Base-by-base conservation (phyloP, 2,113 vertebrate genomes). In the Chlorodrepanis virens region DNA sequence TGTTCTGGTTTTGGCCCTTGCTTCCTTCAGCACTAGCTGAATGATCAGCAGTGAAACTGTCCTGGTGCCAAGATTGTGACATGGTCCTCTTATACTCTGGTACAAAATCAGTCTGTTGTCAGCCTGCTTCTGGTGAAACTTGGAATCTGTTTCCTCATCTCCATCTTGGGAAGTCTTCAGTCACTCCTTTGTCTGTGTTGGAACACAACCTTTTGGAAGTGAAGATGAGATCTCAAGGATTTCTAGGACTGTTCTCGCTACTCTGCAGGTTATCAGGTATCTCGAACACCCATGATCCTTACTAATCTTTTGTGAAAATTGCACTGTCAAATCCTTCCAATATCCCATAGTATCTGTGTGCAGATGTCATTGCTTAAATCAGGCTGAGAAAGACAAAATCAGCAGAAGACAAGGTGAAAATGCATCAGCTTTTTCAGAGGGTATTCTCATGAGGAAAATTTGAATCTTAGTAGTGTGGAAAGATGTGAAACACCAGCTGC, bases 181-280 rank as follows among this genome's bases (percentile, higher is more conserved):
- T 65, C 53, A 4, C 81, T 85, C 71, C 56, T 80, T 56, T 84
- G 63, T 89, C 72, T 94, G 20, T 94, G 40, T 50, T 67, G 79
- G 45, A 72, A 60, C 47, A 77, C 71, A 94, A 1, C 54, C 17
- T 83, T 87, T 74, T 81, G 87, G 79, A 93, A 81, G 23, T 42
- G 90, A 70, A 83, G 75, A 83, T 45, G 70, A 65, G 44, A 83
- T 71, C 35, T 57, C 68, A 75, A 74, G 90, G 85, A 96, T 83
- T 89, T 92, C 83, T 94, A 77, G 78, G 79, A 94, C 52, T 92
- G 64, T 83, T 95, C 85, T 96, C 15, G 0, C 68, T 78, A 0
- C 80, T 80, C 93, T 68, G 50, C 83, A 71, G 90, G 85, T 87
- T 94, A 88, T 56, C 88, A 82, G 88, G 88, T 96, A 95, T 86